phyloP scores from a whole-genome alignment of 2,113 vertebrate genomes.

The Stomatorhinus ivindoensis region DNA sequence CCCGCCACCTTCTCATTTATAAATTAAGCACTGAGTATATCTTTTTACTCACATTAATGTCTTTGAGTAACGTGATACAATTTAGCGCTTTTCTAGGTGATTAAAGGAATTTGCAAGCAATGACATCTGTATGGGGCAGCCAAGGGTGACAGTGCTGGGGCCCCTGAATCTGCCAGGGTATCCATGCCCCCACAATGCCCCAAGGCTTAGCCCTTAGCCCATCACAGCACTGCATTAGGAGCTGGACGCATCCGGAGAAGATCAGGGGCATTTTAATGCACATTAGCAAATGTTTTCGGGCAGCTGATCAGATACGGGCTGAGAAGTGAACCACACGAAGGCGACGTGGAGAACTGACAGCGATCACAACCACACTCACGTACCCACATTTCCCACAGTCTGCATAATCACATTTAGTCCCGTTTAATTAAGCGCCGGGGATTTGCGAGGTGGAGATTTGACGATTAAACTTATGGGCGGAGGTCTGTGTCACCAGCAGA shows the following conservation, averaged over 20 bases:
- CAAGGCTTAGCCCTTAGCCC: background rate
- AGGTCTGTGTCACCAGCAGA: background rate
- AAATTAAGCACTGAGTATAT: background rate
- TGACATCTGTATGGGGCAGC: background rate
- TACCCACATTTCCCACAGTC: background rate
- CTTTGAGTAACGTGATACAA: background rate
- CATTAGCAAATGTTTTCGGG: background rate
- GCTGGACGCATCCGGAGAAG: background rate
- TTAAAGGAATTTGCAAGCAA: background rate
- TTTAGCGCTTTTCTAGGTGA: background rate
- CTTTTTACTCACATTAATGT: background rate
- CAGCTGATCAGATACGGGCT: background rate
- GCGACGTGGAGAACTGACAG: background rate
- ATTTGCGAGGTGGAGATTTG: background rate
- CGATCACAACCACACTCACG: background rate
- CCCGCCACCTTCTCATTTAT: background rate
- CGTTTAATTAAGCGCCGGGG: background rate
- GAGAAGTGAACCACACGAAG: background rate
- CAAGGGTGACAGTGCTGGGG: background rate
- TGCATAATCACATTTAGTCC: background rate
- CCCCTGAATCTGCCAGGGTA: background rate
- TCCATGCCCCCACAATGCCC: background rate
- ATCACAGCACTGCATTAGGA: background rate
- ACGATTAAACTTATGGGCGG: background rate
- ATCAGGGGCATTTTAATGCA: background rate